Evolutionary conservation across 2,113 vertebrate species (phyloP), one percentile per base, ranked within the genome.

Genomic region (Machaerirhynchus nigripectus): DNA sequence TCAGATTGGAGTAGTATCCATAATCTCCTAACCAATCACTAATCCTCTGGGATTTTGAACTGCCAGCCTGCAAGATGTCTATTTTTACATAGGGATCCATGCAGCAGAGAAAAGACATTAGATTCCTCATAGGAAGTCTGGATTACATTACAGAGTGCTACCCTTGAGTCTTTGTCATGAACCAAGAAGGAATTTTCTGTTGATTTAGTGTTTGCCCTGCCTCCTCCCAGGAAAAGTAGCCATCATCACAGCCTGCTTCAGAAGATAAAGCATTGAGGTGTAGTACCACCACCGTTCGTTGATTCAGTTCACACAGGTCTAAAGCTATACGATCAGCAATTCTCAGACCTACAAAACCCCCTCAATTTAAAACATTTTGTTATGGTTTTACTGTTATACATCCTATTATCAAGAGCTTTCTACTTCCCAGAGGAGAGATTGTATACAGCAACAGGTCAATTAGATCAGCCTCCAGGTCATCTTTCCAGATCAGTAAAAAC

Each of bases 21-120:
- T 91, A 82, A 95, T 93, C 89, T 95, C 65, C 91, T 91, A 90
- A 94, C 91, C 87, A 89, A 87, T 91, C 84, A 68, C 69, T 95
- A 92, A 97, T 95, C 87, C 93, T 81, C 73, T 69, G 69, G 93
- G 94, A 93, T 93, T 95, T 90, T 83, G 67, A 84, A 67, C 79
- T 88, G 73, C 70, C 84, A 76, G 69, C 40, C 69, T 91, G 81
- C 73, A 93, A 93, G 81, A 79, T 82, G 74, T 91, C 87, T 95
- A 21, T 89, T 95, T 97, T 94, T 74, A 75, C 37, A 16, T 47
- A 47, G 39, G 39, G 55, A 90, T 86, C 42, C 28, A 15, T 57
- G 60, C 44, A 71, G n/a, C 75, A 63, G 65, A 63, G 60, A 37
- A 61, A 89, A 93, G 35, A 71, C 30, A 31, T 71, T 59, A 35